Evolutionary conservation across 2,888 invertebrate genomes (phyloP).

Genomic region (Noctua janthina): DNA sequence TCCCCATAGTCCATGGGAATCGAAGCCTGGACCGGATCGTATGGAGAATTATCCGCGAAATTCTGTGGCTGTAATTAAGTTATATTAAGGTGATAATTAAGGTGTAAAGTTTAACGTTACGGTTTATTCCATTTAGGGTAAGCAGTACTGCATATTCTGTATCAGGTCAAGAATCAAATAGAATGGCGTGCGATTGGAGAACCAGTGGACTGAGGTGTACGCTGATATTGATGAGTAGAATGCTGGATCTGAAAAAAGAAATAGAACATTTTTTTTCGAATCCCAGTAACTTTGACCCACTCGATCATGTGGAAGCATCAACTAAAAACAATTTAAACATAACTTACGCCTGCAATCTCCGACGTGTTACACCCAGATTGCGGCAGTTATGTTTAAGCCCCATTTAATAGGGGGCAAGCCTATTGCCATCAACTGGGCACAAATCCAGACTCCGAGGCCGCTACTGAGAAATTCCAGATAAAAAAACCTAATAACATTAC

Average conservation of each 20-base stretch:
- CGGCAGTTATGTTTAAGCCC: no score
- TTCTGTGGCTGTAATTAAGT: conserved; percentile 57
- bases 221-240: neutral
- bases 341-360: no score
- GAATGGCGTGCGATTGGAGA: neutral
- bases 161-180: neutral
- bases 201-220: neutral
- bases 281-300: no score
- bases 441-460: no score
- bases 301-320: no score
- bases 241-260: neutral
- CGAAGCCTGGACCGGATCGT: conserved; percentile 63
- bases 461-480: no score
- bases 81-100: conserved; percentile 55
- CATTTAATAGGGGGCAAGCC: no score
- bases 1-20: conserved; percentile 77
- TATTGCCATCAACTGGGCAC: no score
- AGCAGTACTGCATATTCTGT: neutral
- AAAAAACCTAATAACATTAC: no score
- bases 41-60: conserved; percentile 63
- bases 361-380: no score
- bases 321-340: no score
- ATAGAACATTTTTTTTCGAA: no score
- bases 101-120: conserved; percentile 36
- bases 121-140: conserved; percentile 18